Evolutionary conservation across 2,113 vertebrate genomes (phyloP), one percentile per base, ranked within the genome.

Genomic region (Oxygymnocypris stewartii): DNA sequence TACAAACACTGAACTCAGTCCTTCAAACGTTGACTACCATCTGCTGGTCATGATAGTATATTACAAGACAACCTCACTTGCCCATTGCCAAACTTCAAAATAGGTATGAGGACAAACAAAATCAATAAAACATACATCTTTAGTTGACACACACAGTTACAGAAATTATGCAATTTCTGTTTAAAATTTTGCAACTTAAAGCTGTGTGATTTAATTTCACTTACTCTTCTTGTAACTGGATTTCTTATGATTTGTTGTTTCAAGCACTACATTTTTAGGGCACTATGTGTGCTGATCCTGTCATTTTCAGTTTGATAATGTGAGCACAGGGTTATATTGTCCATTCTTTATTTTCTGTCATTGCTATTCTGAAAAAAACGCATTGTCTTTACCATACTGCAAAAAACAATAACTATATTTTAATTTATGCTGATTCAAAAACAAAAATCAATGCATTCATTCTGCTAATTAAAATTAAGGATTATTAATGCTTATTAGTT

Each of bases 41-140:
- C 63, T 82, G 80, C 80, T 82, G 44, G 63, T 37, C 80, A 71
- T 7, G 3, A 3, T 49, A 65, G 25, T 14, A 37, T 51, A 49
- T 82, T 51, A 67, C 80, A 69, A 35, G 23, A 51, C 40, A 67
- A 67, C 16, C n/a, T 65, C 40, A 31, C 42, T 28, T 77, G 75
- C 16, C 69, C 37, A 40, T 10, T 11, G 4, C 16, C 18, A 23
- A 4, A 78, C 47, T 25, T 18, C n/a, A 28, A 35, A 78, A 75
- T 44, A 74, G 11, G 2, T 23, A 5, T 44, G 71, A 44, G 20
- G 40, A 13, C 71, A n/a, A n/a, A 42, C 37, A 44, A 44, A 42
- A 25, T 51, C 71, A n/a, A n/a, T 74, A 44, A 44, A 74, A 20
- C 1, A 42, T 44, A 25, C 40, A 28, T 28, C n/a, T 76, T 76